Percentiles rank a stretch among this genome's conserved stretches.
Conservation (phyloP, 1,140 invertebrate species). For the Drosophila mayri region DNA sequence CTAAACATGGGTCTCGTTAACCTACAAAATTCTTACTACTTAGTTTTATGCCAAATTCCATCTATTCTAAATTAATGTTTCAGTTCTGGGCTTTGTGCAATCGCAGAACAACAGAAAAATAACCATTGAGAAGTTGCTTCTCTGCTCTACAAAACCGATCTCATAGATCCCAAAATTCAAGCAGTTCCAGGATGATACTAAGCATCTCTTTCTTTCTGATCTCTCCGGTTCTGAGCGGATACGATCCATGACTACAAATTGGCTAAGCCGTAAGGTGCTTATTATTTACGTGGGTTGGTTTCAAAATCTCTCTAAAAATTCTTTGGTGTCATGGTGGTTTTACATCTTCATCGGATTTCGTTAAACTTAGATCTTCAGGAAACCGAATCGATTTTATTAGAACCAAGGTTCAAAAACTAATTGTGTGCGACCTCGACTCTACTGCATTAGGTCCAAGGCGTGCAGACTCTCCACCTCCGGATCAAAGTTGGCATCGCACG, state of each 20-base stretch:
- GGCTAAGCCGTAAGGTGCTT: constrained; percentile 16
- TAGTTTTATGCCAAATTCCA: constrained; percentile 45
- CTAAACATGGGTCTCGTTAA: constrained; percentile 12
- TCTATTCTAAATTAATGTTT: constrained; percentile 34
- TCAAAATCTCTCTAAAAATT: constrained; percentile 13
- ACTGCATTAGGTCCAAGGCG: constrained; percentile 60
- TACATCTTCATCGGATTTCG: not conserved
- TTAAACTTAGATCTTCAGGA: not conserved
- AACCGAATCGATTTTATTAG: constrained; percentile 2
- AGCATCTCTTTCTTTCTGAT: not conserved
- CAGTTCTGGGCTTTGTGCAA: constrained; percentile 40
- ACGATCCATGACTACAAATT: constrained; percentile 13
- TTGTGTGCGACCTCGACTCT: constrained; percentile 4
- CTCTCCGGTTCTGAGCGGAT: not conserved
- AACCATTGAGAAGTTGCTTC: constrained; percentile 51
- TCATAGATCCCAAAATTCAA: constrained; percentile 60
- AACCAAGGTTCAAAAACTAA: constrained; percentile 2
- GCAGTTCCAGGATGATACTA: constrained; percentile 19
- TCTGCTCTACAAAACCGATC: constrained; percentile 51
- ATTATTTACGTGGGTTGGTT: constrained; percentile 10
- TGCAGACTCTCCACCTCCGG: constrained; percentile 76
- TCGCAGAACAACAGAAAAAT: constrained; percentile 54
- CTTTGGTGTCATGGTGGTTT: constrained; percentile 11
- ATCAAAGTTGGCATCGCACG: constrained; percentile 86
- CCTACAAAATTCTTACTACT: constrained; percentile 64